Conservation (phyloP, 2,113 vertebrate genomes). For the Sinocyclocheilus rhinocerous region DNA sequence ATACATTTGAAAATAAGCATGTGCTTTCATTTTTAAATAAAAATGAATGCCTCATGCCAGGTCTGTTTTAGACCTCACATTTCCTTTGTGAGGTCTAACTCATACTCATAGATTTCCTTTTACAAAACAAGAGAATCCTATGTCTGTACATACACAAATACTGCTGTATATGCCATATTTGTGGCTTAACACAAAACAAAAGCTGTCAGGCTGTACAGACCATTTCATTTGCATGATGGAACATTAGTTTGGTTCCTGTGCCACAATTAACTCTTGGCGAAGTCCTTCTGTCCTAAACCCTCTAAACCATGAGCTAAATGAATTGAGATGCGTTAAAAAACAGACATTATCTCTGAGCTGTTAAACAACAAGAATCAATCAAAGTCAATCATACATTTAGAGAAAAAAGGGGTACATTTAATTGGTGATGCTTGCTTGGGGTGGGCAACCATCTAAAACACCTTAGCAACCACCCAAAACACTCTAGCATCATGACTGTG, state of each 20-base stretch:
- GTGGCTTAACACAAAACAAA: neutral
- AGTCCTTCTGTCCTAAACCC: neutral
- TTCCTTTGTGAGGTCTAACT: no score
- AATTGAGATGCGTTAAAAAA: no score
- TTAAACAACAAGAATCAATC: no score
- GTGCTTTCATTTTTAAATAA: neutral
- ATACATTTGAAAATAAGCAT: neutral
- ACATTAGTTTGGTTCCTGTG: no score
- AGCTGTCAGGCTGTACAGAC: neutral
- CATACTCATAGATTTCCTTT: no score
- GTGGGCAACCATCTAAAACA: neutral
- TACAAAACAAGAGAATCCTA: no score
- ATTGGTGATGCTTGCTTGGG: neutral
- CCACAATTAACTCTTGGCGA: neutral
- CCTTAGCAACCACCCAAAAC: neutral
- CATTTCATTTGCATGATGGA: neutral
- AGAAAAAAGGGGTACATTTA: neutral
- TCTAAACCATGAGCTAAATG: neutral
- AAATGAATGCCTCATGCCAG: neutral
- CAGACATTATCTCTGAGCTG: no score
- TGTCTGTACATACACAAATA: neutral
- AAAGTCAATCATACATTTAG: no score
- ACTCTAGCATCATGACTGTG: neutral
- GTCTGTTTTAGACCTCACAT: no score
- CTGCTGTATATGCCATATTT: neutral